These are phyloP conservation scores for Corythornis vintsioides DNA, from an alignment of 2,113 vertebrate genomes.

Conservation along the genomic window DNA sequence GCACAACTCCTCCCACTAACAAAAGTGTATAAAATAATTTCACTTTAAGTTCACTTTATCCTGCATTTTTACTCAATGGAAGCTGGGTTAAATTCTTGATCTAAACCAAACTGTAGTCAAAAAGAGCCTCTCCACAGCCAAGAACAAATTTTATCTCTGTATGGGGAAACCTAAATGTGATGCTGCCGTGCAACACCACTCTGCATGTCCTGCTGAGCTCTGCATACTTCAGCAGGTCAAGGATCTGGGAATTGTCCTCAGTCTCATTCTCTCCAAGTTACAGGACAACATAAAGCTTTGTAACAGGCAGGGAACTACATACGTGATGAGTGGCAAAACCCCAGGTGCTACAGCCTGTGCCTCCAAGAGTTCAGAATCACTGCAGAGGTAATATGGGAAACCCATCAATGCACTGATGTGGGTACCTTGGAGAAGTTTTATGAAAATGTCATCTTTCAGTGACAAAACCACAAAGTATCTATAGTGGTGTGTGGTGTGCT, in stretches of 20 bases:
- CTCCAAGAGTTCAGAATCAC: neutral
- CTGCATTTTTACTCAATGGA: neutral
- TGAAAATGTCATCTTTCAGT: neutral
- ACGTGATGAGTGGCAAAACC: rapidly evolving
- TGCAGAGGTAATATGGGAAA: neutral
- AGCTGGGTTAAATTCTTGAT: neutral
- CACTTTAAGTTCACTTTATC: neutral
- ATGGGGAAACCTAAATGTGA: neutral
- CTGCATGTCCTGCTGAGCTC: neutral
- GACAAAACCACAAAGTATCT: neutral
- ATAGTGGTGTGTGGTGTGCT: rapidly evolving
- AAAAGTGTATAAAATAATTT: neutral
- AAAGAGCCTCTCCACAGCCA: neutral
- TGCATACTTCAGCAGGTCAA: rapidly evolving
- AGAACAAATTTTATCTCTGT: rapidly evolving
- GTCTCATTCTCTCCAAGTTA: neutral
- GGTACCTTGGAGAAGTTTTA: neutral
- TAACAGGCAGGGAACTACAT: neutral
- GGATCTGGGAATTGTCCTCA: neutral
- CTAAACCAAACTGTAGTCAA: neutral
- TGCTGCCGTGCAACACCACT: neutral
- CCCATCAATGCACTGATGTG: neutral
- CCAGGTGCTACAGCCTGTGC: rapidly evolving
- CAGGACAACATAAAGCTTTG: neutral
- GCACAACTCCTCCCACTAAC: neutral